Evolutionary conservation across 2,888 invertebrate genomes (phyloP), one percentile per base, ranked within the genome.

Genomic region (Lottia scabra): DNA sequence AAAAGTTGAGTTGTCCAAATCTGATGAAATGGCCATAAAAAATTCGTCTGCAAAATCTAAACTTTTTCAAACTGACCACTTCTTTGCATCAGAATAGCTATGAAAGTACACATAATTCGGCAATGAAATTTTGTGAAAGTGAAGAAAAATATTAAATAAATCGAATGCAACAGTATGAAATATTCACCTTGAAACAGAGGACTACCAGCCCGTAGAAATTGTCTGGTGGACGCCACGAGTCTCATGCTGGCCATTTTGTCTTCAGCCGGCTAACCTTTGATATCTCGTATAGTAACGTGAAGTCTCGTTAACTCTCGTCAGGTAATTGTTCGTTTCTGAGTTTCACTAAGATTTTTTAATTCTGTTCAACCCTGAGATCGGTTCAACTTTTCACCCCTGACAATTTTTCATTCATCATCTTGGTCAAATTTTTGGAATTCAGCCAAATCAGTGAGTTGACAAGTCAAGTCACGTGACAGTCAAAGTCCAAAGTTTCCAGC

Each of bases 231-330:
- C 65, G 77, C 76, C 56, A 78, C 56, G 30, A 81, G 69, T 67
- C 82, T 78, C 74, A 74, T 70, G 66, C 80, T 79, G 72, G 83
- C 81, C 84, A 83, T 83, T 74, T 75, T 73, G 48, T 43, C 71
- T 68, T 74, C 73, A 75, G 80, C 77, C 74, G 72, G 75, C 65
- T 79, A 80, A 79, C 79, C 82, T 81, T 82, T 82, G 84, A 78
- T 71, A 81, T 78, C 83, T 76, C 80, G 81, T 69, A 67, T 63
- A 38, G 12, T 76, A 80, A 67, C 83, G 77, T 48, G 12, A 44
- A 67, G 45, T 64, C 70, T 63, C 76, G 70, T 19, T 6, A 56
- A 48, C 15, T 56, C 30, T 26, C 48, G 23, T 70, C 62, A 62
- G 2, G n/a, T 19, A 30, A 67, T 67, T 67, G 43, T 38, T n/a